Evolutionary conservation across 1,140 invertebrate genomes (phyloP), one percentile per base, ranked within the genome.

Genomic region (Drosophila nigromelanica): DNA sequence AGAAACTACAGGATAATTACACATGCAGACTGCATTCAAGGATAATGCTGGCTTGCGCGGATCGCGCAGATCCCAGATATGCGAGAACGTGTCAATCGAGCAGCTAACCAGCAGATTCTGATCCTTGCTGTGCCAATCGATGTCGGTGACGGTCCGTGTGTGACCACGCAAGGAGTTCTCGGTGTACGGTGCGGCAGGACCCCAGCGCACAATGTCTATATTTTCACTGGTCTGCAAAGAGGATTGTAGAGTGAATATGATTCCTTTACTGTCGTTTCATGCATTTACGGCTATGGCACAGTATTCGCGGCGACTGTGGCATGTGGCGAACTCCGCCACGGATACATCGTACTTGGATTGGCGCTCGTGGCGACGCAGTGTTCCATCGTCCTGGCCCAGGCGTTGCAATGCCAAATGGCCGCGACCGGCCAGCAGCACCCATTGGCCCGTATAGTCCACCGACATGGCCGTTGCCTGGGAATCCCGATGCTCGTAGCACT

Each of bases 271-370:
- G 8, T 8, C 33, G 33, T 8, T 35, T 8, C 8, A 35, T 3
- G 6, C 14, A 93, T 95, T 95, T 93, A 98, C 97, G 60, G 98
- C 97, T 81, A 98, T 96, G 35, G 97, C 97, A 93, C 97, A 98
- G 11, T 96, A 93, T 90, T 98, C 94, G 83, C 95, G 95, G 72
- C 97, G 94, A 37, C 94, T 93, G 47, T 94, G 92, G 47, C 95
- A 96, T 10, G 97, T 97, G 93, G 97, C 98, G 96, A 97, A 99
- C 93, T 98, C 97, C 1, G 97, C 96, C 51, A 96, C 96, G 6
- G 96, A 96, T 8, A 98, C 96, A 92, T 98, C 98, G 93, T 97
- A 98, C 93, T 99, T 99, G 81, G 97, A 98, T 78, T 98, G 96
- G 47, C 97, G 93, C 10, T 95, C 94, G 87, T 97, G 96, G 78